Evolutionary conservation across 2,797 vertebrate species (phyloP).

Genomic region (Anas bernieri): DNA sequence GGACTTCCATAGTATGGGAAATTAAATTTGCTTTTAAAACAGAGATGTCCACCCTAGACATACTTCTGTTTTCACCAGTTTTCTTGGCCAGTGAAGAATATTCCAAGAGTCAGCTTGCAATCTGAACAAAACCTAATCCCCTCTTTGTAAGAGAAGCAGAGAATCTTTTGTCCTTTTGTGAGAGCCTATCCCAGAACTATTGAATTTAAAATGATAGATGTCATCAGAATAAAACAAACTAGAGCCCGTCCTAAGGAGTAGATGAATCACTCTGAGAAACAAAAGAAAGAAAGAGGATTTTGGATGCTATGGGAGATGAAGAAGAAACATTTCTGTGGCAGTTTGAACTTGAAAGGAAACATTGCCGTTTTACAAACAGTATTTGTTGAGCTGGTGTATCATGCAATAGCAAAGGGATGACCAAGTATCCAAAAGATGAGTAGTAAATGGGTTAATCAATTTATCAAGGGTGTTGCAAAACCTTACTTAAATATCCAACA

Average conservation of each 20-base stretch:
- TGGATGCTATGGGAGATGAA: neutral
- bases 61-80: neutral
- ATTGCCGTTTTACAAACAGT: neutral
- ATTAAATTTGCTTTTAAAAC: conserved; percentile 4
- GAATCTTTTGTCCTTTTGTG: neutral
- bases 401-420: neutral
- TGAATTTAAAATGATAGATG: neutral
- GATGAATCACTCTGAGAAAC: neutral
- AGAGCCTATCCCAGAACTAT: neutral
- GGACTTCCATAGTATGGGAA: neutral
- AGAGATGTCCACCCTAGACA: neutral
- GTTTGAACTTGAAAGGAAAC: neutral
- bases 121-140: neutral
- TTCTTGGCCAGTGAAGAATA: neutral
- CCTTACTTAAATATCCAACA: neutral
- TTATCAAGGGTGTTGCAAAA: neutral
- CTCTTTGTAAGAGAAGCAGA: neutral
- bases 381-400: neutral
- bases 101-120: neutral
- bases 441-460: neutral
- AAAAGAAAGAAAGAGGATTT: neutral
- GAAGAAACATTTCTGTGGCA: neutral
- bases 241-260: neutral
- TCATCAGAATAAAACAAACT: neutral
- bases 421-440: neutral